Conservation (phyloP, 2,888 invertebrate genomes). For the Cotesia congregata region DNA sequence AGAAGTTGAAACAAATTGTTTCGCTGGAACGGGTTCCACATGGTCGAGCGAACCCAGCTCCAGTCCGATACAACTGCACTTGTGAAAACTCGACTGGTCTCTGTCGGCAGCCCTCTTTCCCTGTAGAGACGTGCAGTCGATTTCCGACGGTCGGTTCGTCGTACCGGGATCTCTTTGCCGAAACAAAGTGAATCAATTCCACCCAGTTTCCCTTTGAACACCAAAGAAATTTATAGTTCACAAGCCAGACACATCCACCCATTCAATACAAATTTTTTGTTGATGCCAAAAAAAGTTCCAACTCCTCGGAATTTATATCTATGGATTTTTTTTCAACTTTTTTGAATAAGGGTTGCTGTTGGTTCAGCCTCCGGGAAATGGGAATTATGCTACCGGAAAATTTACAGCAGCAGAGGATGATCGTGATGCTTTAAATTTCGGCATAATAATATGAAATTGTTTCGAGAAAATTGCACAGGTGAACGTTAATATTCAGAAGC, state of each 20-base stretch:
- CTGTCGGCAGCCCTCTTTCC: neutral
- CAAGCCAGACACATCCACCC: slow-evolving; percentile 2
- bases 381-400: no score
- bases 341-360: neutral
- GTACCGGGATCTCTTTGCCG: slow-evolving; percentile 23
- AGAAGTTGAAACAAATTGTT: slow-evolving; percentile 11
- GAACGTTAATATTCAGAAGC: neutral
- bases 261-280: neutral
- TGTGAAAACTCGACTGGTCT: neutral
- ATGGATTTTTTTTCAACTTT: neutral
- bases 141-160: neutral
- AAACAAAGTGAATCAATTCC: slow-evolving; percentile 57
- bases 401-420: no score
- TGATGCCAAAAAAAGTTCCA: neutral
- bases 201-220: slow-evolving; percentile 55
- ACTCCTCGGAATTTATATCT: neutral
- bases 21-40: slow-evolving; percentile 4
- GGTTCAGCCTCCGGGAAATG: neutral
- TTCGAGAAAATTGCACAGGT: neutral
- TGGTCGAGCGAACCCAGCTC: slow-evolving; percentile 7
- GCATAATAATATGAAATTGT: neutral
- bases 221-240: slow-evolving; percentile 54
- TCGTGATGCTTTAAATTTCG: no score
- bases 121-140: neutral
- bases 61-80: neutral